phyloP scores from a whole-genome alignment of 2,888 invertebrate species.

The Stenolophus ochropezus region DNA sequence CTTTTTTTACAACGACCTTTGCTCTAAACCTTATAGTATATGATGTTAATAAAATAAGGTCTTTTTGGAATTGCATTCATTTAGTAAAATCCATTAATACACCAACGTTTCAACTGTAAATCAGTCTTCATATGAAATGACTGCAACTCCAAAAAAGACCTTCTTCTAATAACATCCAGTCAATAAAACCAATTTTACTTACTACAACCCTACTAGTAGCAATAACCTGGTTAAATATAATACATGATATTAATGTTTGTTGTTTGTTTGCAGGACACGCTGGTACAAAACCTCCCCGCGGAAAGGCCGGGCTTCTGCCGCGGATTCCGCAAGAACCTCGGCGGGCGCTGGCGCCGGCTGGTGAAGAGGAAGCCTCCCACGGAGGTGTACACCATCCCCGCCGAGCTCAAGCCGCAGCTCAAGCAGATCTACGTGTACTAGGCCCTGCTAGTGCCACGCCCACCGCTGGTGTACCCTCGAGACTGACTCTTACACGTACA shows the following conservation, averaged over 20 bases:
- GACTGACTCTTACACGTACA: conserved; percentile 60
- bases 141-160: too few species aligned
- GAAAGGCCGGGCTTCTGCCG: conserved; percentile 85
- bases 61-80: too few species aligned
- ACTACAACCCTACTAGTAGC: too few species aligned
- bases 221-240: too few species aligned
- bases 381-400: conserved; percentile 89
- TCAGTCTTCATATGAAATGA: too few species aligned
- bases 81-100: too few species aligned
- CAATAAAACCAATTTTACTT: too few species aligned
- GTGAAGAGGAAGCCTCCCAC: conserved; percentile 89
- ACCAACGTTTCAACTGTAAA: too few species aligned
- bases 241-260: conserved; percentile 60
- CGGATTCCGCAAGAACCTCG: conserved; percentile 89
- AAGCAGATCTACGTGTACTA: conserved; percentile 93
- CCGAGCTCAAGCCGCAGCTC: conserved; percentile 89
- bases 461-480: conserved; percentile 34
- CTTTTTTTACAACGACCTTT: too few species aligned
- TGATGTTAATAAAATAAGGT: too few species aligned
- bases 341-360: conserved; percentile 89
- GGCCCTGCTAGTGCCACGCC: conserved; percentile 64
- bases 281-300: conserved; percentile 81
- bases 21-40: too few species aligned
- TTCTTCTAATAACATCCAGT: too few species aligned
- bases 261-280: conserved; percentile 81